A percentile compares a stretch with the other conserved stretches of the same genome.
phyloP scores from a whole-genome alignment of 2,113 vertebrate genomes.

The Panthera tigris region DNA sequence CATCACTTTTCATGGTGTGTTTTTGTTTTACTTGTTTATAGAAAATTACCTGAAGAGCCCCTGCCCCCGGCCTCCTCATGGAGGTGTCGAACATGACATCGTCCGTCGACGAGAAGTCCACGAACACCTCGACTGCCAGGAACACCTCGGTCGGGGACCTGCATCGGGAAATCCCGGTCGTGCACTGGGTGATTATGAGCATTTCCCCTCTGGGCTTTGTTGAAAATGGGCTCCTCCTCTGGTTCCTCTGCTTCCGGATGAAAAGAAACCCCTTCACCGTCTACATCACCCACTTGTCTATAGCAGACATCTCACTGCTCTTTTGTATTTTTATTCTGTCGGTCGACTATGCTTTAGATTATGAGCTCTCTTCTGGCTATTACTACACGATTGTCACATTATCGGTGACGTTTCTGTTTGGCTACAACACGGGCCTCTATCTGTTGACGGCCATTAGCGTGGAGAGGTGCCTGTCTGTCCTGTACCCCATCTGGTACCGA shows the following conservation, averaged over 20 bases:
- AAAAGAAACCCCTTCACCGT: conserved; percentile 70
- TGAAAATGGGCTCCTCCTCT: conserved; percentile 81
- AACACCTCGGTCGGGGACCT: conserved; percentile 74
- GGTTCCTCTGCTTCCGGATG: conserved; percentile 83
- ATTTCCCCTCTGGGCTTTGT: conserved; percentile 62
- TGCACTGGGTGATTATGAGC: conserved; percentile 71
- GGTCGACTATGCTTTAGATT: background rate
- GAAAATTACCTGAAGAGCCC: conserved; percentile 72
- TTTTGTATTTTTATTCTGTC: conserved; percentile 66
- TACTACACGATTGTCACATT: conserved; percentile 70
- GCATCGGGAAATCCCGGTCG: conserved; percentile 69
- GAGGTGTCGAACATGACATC: conserved; percentile 79
- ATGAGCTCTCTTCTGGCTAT: conserved; percentile 48
- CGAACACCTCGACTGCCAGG: conserved; percentile 77
- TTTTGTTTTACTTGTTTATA: conserved; percentile 76
- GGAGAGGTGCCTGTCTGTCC: conserved; percentile 73
- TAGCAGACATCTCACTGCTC: conserved; percentile 79
- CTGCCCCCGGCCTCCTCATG: conserved; percentile 78
- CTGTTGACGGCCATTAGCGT: conserved; percentile 75
- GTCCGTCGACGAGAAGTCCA: conserved; percentile 57
- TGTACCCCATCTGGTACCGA: conserved; percentile 73
- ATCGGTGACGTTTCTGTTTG: conserved; percentile 57
- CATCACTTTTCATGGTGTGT: conserved; percentile 53
- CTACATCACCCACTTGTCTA: conserved; percentile 67
- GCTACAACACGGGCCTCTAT: conserved; percentile 74